Evolutionary conservation across 2,888 invertebrate genomes (phyloP).

Genomic region (Punctoribates punctum): DNA sequence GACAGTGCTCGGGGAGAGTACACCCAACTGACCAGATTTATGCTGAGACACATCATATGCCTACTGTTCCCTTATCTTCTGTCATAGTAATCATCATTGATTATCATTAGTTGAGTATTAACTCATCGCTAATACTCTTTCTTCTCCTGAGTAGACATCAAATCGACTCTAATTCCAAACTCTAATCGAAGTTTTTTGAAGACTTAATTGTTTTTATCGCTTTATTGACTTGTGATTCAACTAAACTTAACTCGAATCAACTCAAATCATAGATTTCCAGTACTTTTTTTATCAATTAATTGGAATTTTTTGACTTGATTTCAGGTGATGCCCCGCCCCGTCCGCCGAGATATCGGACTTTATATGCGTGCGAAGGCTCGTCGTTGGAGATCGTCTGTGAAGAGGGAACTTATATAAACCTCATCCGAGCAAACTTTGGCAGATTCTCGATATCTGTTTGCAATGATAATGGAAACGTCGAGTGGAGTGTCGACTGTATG

Average conservation of each 20-base stretch:
- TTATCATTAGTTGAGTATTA: constrained; percentile 27
- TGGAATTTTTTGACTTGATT: background rate
- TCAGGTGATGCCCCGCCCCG: constrained; percentile 38
- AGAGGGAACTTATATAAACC: constrained; percentile 78
- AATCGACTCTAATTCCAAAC: background rate
- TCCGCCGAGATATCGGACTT: constrained; percentile 66
- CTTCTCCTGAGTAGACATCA: background rate
- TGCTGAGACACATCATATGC: background rate
- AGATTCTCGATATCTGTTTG: constrained; percentile 88
- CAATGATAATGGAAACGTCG: constrained; percentile 89
- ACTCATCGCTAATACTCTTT: background rate
- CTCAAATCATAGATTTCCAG: background rate
- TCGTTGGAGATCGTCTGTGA: constrained; percentile 80
- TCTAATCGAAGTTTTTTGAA: constrained; percentile 10
- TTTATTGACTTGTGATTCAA: background rate
- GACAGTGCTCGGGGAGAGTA: background rate
- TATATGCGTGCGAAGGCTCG: constrained; percentile 90
- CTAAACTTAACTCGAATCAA: background rate
- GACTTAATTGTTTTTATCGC: constrained; percentile 13
- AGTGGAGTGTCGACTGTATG: constrained; percentile 95
- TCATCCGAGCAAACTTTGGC: constrained; percentile 90
- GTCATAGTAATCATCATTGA: constrained; percentile 24
- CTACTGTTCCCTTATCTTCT: constrained; percentile 8
- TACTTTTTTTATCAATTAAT: background rate
- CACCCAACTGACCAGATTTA: background rate